Conservation (phyloP, 92 coral and sea anemone species). For the Porites divaricata region DNA sequence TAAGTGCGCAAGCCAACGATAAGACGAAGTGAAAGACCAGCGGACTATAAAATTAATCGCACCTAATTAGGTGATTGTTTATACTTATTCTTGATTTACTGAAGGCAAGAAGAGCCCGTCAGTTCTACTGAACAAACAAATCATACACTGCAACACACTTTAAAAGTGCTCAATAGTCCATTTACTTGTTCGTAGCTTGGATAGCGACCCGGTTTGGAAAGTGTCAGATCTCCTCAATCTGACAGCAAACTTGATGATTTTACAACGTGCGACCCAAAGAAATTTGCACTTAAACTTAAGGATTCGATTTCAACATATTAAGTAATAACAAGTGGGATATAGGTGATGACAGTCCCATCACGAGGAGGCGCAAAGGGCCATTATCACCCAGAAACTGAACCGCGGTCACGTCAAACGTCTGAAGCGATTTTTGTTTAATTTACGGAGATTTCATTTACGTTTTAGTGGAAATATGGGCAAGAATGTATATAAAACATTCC, state of each 20-base stretch:
- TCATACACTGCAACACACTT: conserved; percentile 46
- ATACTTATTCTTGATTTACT: conserved; percentile 16
- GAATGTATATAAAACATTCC: too few relatives aligned
- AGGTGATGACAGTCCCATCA: conserved; percentile 35
- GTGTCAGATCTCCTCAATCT: conserved; percentile 42
- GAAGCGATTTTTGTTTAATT: neutral
- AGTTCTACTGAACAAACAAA: conserved; percentile 45
- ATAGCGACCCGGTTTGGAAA: conserved; percentile 26
- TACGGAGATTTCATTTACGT: too few relatives aligned
- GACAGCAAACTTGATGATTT: conserved; percentile 39
- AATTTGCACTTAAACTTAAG: conserved; percentile 46
- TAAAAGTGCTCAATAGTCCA: conserved; percentile 47
- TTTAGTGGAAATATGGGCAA: too few relatives aligned
- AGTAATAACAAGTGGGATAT: conserved; percentile 13
- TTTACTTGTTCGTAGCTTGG: conserved; percentile 24
- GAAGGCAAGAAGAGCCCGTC: conserved; percentile 14
- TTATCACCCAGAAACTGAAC: conserved; percentile 9
- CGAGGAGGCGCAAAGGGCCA: conserved; percentile 3
- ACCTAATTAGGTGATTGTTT: conserved; percentile 35
- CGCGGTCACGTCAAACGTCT: neutral
- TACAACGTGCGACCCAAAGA: conserved; percentile 16
- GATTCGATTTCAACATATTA: conserved; percentile 8
- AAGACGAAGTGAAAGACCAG: neutral
- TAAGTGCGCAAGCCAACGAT: neutral
- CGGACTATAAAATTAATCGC: conserved; percentile 19